phyloP scores from a whole-genome alignment of 2,888 invertebrate genomes.

The Aradus depressus region DNA sequence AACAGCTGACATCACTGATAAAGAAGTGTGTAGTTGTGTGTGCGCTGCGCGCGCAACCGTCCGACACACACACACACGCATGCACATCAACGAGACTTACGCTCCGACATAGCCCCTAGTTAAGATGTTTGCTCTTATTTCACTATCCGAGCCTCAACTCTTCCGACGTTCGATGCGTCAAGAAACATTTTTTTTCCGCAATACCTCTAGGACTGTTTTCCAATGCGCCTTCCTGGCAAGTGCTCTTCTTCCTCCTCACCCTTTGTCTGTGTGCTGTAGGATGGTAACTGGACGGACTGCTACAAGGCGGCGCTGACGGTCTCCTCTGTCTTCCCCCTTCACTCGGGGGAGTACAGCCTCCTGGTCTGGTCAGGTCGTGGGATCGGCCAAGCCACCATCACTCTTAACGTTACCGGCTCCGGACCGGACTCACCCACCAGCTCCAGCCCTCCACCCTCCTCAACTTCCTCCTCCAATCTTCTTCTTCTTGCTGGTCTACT shows the following conservation, averaged over 20 bases:
- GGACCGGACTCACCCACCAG: constrained; percentile 13
- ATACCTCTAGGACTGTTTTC: too few species aligned
- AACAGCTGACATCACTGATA: too few species aligned
- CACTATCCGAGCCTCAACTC: too few species aligned
- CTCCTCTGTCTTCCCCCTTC: constrained; percentile 44
- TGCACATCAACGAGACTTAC: too few species aligned
- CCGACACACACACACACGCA: too few species aligned
- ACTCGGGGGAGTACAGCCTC: constrained; percentile 52
- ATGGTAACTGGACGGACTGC: constrained; percentile 46
- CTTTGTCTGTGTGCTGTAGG: constrained; percentile 37
- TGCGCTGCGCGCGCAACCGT: too few species aligned
- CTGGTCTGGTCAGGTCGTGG: constrained; percentile 51
- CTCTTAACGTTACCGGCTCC: constrained; percentile 46
- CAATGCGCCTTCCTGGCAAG: too few species aligned
- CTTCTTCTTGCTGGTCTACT: background rate
- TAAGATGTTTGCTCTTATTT: too few species aligned
- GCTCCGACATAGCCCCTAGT: too few species aligned
- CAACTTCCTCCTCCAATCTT: constrained; percentile 8
- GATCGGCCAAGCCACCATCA: constrained; percentile 49
- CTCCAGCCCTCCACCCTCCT: background rate
- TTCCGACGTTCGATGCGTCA: too few species aligned
- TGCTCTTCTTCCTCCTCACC: too few species aligned
- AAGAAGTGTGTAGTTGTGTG: too few species aligned
- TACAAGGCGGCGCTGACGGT: constrained; percentile 49
- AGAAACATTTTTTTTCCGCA: background rate